Conservation (phyloP, 2,888 invertebrate genomes). For the Alsophila aescularia region DNA sequence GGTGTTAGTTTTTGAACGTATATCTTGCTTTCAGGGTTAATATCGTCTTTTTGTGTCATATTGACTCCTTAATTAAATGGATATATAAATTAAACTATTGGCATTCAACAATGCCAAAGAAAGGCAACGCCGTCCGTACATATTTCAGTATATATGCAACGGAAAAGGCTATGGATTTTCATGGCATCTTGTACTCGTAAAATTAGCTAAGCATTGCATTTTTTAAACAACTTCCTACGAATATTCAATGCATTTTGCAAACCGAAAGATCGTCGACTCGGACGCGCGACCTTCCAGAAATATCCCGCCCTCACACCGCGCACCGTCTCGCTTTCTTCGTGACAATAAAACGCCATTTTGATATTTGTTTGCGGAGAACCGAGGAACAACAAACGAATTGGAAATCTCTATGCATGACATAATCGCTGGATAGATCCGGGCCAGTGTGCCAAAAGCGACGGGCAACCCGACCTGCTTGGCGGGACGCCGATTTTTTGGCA, state of each 20-base stretch:
- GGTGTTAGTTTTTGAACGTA: too few species aligned
- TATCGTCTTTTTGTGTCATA: too few species aligned
- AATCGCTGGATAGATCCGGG: constrained; percentile 79
- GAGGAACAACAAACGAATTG: constrained; percentile 67
- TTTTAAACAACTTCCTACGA: not conserved
- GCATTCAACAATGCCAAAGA: too few species aligned
- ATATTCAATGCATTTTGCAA: constrained; percentile 28
- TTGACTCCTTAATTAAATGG: too few species aligned
- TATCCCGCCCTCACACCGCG: constrained; percentile 48
- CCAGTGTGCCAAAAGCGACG: constrained; percentile 74
- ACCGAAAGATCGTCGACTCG: constrained; percentile 35
- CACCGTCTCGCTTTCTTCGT: constrained; percentile 49
- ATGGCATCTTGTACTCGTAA: too few species aligned
- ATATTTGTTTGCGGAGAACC: constrained; percentile 57
- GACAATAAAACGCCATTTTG: constrained; percentile 62
- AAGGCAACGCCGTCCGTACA: too few species aligned
- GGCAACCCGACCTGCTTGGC: constrained; percentile 39
- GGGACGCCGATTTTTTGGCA: constrained; percentile 73
- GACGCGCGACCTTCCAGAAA: constrained; percentile 67
- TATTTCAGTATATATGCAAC: too few species aligned
- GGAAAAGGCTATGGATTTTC: too few species aligned
- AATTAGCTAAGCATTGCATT: too few species aligned
- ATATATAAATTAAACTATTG: too few species aligned
- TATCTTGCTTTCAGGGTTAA: too few species aligned
- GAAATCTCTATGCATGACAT: constrained; percentile 77